Conservation (phyloP, 92 coral and sea anemone species). For the Paramuricea clavata region DNA sequence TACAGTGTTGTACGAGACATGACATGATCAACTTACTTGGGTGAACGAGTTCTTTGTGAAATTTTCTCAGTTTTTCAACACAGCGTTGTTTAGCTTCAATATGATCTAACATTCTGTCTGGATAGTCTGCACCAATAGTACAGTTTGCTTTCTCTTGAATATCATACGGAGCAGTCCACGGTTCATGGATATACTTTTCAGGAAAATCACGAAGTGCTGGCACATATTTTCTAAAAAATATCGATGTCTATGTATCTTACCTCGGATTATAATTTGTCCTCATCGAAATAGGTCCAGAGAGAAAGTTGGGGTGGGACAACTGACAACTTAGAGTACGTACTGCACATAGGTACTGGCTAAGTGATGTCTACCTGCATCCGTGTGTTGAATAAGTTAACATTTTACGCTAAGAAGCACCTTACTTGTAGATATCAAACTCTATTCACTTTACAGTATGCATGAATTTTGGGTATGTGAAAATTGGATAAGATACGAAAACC, state of each 20-base stretch:
- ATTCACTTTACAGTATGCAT: too few relatives aligned
- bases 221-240: slow-evolving; percentile 77
- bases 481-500: too few relatives aligned
- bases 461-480: too few relatives aligned
- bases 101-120: slow-evolving; percentile 76
- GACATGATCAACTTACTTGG: slow-evolving; percentile 34
- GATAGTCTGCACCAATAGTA: slow-evolving; percentile 85
- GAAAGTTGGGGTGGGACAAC: too few relatives aligned
- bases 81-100: slow-evolving; percentile 67
- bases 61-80: slow-evolving; percentile 20
- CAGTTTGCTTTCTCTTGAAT: slow-evolving; percentile 83
- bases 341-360: too few relatives aligned
- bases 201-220: slow-evolving; percentile 89
- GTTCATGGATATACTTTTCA: slow-evolving; percentile 85
- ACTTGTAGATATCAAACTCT: too few relatives aligned
- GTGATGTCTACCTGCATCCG: too few relatives aligned
- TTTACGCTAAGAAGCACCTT: too few relatives aligned
- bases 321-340: too few relatives aligned
- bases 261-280: too few relatives aligned
- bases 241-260: neutral
- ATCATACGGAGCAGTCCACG: slow-evolving; percentile 84
- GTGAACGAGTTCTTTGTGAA: slow-evolving; percentile 28
- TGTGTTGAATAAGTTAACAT: too few relatives aligned
- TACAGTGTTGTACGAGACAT: too few relatives aligned
- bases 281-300: neutral